Conservation (phyloP, 2,113 vertebrate species). For the Lutjanus erythropterus region DNA sequence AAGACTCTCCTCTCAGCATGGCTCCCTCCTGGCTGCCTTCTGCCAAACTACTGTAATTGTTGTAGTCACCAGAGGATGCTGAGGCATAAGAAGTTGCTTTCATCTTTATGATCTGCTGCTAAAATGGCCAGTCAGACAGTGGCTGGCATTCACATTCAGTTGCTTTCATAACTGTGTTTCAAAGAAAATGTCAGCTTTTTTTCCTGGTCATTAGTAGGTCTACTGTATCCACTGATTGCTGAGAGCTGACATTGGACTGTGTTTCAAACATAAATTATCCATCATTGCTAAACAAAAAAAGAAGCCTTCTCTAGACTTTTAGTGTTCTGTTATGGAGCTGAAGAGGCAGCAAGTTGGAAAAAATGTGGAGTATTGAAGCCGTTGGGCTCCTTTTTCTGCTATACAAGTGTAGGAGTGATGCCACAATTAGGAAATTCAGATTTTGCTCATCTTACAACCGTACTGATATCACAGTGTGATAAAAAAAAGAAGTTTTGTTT, state of each 20-base stretch:
- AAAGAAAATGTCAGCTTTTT: conserved; percentile 26
- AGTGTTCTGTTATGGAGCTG: background rate
- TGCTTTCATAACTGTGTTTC: conserved; percentile 29
- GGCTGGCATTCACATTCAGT: conserved; percentile 39
- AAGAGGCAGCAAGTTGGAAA: conserved; percentile 13
- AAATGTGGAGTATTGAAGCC: background rate
- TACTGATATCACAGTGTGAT: background rate
- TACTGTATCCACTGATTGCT: conserved; percentile 28
- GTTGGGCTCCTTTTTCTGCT: background rate
- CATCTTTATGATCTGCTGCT: conserved; percentile 62
- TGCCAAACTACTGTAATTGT: conserved; percentile 71
- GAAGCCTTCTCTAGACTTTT: background rate
- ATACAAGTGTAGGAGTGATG: background rate
- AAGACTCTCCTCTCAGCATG: conserved; percentile 37
- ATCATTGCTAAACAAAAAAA: conserved; percentile 14
- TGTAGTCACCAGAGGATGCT: conserved; percentile 50
- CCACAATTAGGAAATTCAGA: background rate
- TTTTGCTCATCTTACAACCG: background rate
- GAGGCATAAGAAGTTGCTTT: conserved; percentile 56
- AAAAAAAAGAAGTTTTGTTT: background rate
- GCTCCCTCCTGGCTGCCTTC: conserved; percentile 50
- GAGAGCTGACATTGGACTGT: conserved; percentile 17
- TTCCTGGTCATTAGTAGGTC: conserved; percentile 5
- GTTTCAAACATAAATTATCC: conserved; percentile 35
- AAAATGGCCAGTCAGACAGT: conserved; percentile 40